phyloP scores from a whole-genome alignment of 2,113 vertebrate genomes.

The Gracilinanus agilis region DNA sequence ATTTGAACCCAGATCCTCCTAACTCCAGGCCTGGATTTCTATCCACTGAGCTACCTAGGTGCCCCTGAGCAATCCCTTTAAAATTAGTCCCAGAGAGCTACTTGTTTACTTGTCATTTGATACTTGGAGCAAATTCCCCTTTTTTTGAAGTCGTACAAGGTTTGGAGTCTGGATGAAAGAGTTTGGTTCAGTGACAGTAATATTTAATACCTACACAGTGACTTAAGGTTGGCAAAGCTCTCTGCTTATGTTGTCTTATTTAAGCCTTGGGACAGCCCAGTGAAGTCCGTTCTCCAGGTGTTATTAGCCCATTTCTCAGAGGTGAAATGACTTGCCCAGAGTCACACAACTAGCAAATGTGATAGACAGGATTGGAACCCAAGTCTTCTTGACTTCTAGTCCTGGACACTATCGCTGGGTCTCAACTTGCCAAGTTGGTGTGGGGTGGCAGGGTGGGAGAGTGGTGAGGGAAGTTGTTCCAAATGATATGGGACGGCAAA shows the following conservation, averaged over 20 bases:
- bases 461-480: neutral
- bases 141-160: neutral
- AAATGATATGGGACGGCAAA: neutral
- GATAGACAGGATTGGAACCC: neutral
- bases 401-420: neutral
- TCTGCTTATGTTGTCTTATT: neutral
- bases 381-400: neutral
- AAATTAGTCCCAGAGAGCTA: neutral
- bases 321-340: neutral
- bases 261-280: neutral
- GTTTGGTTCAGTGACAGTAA: neutral
- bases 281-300: neutral
- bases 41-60: fast-evolving
- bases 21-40: too few species aligned
- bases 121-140: too few species aligned
- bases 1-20: too few species aligned
- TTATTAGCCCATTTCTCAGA: neutral
- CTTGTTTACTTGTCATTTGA: neutral
- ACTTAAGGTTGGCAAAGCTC: neutral
- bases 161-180: neutral
- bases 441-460: too few species aligned
- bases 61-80: neutral
- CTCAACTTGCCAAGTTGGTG: neutral
- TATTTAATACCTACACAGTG: neutral
- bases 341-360: neutral